These are phyloP conservation scores for Eristalis intricaria DNA, from an alignment of 2,888 invertebrate genomes.

Conservation along the genomic window DNA sequence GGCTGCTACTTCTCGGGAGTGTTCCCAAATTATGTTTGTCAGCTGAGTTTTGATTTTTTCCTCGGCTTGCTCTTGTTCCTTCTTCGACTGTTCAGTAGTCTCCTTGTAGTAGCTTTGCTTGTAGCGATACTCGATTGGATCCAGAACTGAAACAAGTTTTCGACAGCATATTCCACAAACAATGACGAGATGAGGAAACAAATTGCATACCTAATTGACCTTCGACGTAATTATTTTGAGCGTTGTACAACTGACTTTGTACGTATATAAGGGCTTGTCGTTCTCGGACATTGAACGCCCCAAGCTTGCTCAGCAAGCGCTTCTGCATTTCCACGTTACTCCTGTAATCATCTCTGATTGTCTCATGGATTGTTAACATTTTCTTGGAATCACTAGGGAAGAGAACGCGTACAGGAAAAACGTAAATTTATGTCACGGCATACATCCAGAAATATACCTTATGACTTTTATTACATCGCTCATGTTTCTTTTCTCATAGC, in stretches of 20 bases:
- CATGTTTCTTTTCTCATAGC: neutral
- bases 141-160: neutral
- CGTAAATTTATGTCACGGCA: neutral
- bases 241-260: neutral
- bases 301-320: neutral
- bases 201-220: neutral
- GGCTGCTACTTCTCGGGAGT: neutral
- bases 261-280: neutral
- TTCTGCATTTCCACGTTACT: neutral
- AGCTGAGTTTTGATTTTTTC: neutral
- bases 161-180: too few relatives aligned
- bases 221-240: neutral
- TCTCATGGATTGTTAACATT: neutral
- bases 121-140: neutral
- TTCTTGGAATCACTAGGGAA: neutral
- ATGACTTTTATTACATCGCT: neutral
- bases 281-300: neutral
- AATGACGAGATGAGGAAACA: too few relatives aligned
- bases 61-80: neutral
- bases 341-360: neutral
- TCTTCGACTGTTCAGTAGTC: neutral
- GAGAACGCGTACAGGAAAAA: neutral
- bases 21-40: neutral
- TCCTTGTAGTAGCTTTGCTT: neutral
- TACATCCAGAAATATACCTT: neutral